These are phyloP conservation scores for Matsumurasca onukii DNA, from an alignment of 1,140 invertebrate species.

Conservation along the genomic window DNA sequence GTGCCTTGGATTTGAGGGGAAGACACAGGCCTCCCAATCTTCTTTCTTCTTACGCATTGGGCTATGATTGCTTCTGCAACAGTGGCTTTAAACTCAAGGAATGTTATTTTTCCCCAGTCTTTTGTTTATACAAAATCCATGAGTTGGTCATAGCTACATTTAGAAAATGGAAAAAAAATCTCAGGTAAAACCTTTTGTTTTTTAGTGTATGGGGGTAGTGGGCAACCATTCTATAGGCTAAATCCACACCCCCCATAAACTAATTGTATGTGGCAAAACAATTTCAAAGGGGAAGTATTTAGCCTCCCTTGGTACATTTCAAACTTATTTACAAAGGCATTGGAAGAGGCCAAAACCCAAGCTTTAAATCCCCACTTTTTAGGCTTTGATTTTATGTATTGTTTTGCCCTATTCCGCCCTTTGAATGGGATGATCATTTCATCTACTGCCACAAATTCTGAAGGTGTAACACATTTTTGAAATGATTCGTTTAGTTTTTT, in stretches of 20 bases:
- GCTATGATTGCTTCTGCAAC: background rate
- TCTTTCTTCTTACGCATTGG: background rate
- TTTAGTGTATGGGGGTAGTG: slow-evolving; percentile 40
- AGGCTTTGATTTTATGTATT: slow-evolving; percentile 21
- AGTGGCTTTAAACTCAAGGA: background rate
- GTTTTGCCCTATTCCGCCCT: background rate
- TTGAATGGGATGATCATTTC: slow-evolving; percentile 11
- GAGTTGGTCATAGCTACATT: slow-evolving; percentile 41
- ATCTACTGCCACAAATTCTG: background rate
- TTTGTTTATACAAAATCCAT: background rate
- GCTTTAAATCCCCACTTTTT: slow-evolving; percentile 36
- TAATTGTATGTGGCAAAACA: slow-evolving; percentile 42
- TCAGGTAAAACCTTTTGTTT: slow-evolving; percentile 41
- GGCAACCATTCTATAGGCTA: slow-evolving; percentile 41
- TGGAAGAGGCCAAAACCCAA: slow-evolving; percentile 31
- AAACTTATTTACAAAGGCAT: slow-evolving; percentile 38
- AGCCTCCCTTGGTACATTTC: slow-evolving; percentile 38
- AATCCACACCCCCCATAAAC: slow-evolving; percentile 45
- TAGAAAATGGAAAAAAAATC: slow-evolving; percentile 44
- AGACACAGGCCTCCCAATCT: background rate
- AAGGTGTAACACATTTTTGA: slow-evolving; percentile 24
- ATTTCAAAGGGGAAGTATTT: background rate
- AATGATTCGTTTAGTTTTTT: slow-evolving; percentile 20
- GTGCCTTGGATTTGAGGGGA: background rate
- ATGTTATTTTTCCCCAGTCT: background rate